phyloP scores from a whole-genome alignment of 2,113 vertebrate species.

The Oreochromis spilurus region DNA sequence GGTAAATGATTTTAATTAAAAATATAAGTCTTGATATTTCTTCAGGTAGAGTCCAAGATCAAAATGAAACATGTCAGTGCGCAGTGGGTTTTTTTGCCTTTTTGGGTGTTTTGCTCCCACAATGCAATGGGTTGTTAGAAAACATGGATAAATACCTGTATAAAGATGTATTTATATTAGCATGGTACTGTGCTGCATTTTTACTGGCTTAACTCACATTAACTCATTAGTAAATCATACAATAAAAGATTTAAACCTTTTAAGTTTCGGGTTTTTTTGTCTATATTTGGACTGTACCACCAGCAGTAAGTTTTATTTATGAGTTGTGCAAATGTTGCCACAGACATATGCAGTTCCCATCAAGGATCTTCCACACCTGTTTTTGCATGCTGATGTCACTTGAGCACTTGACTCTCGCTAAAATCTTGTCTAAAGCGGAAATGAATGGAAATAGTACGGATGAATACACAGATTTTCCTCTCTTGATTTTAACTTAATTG shows the following conservation, averaged over 20 bases:
- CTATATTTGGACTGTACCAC: neutral
- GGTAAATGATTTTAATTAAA: neutral
- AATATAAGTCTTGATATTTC: neutral
- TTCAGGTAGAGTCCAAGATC: neutral
- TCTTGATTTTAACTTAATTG: neutral
- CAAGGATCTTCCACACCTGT: neutral
- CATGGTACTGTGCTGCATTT: neutral
- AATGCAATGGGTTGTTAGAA: neutral
- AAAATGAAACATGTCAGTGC: neutral
- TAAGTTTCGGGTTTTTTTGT: rapidly evolving
- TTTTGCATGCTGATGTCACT: neutral
- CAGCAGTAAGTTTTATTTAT: neutral
- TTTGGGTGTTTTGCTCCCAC: neutral
- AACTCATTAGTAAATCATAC: neutral
- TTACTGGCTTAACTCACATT: neutral
- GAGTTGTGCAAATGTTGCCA: neutral
- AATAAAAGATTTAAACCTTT: neutral
- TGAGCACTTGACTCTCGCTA: neutral
- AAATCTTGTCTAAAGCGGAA: neutral
- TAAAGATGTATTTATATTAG: neutral
- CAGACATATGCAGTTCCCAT: neutral
- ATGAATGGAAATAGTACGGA: neutral
- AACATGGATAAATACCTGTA: neutral
- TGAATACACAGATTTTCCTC: neutral
- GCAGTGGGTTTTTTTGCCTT: neutral